Evolutionary conservation across 2,888 invertebrate species (phyloP).

Genomic region (Diarsia brunnea): DNA sequence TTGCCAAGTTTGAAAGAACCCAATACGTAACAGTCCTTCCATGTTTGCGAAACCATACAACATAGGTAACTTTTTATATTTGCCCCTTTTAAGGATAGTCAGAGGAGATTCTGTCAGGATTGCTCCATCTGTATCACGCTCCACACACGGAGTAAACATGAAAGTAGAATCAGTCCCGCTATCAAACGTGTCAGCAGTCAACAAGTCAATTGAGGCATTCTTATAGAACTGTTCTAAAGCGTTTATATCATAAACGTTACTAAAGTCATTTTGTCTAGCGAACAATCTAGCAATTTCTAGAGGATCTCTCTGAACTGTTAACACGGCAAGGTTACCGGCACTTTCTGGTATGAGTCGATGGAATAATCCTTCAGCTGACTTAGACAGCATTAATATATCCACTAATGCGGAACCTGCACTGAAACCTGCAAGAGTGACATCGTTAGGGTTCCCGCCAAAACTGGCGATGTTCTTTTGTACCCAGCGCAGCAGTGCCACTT

Average conservation of each 20-base stretch:
- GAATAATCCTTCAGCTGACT: constrained; percentile 70
- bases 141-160: constrained; percentile 65
- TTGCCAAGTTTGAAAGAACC: constrained; percentile 69
- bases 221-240: constrained; percentile 77
- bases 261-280: constrained; percentile 62
- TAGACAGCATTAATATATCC: constrained; percentile 71
- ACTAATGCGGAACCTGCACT: constrained; percentile 73
- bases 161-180: constrained; percentile 60
- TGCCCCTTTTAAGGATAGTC: constrained; percentile 68
- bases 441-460: constrained; percentile 76
- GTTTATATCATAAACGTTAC: constrained; percentile 69
- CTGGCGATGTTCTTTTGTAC: constrained; percentile 73
- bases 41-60: constrained; percentile 69
- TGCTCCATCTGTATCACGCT: constrained; percentile 31
- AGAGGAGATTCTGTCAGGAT: constrained; percentile 64
- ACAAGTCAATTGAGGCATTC: constrained; percentile 39
- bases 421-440: constrained; percentile 72
- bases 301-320: constrained; percentile 72
- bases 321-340: constrained; percentile 65
- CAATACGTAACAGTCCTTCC: constrained; percentile 73
- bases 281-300: constrained; percentile 70
- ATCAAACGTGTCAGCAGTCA: constrained; percentile 60
- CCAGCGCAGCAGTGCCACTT: constrained; percentile 73
- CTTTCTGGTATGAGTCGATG: constrained; percentile 75
- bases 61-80: constrained; percentile 67